Evolutionary conservation across 1,140 invertebrate species (phyloP).

Genomic region (Pseudomyrmex flavicornis): DNA sequence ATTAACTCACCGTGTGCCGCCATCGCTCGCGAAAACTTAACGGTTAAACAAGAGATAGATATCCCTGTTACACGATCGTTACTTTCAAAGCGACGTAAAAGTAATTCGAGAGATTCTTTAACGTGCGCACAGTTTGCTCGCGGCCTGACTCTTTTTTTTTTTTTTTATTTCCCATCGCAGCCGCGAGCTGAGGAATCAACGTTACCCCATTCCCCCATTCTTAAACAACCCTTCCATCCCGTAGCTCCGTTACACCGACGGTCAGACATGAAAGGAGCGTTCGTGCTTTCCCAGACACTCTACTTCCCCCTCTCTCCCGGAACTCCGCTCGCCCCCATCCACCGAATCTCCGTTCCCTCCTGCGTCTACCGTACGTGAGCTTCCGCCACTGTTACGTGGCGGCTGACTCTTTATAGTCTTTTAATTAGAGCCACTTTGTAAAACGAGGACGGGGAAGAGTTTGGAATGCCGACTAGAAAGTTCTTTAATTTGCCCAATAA

Average conservation of each 20-base stretch:
- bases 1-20: constrained; percentile 68
- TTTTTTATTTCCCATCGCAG: constrained; percentile 29
- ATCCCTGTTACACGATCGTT: constrained; percentile 73
- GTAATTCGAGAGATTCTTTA: constrained; percentile 75
- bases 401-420: constrained; percentile 78
- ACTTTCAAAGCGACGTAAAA: constrained; percentile 74
- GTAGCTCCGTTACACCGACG: constrained; percentile 68
- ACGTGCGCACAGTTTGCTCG: constrained; percentile 54
- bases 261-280: constrained; percentile 78
- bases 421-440: constrained; percentile 80
- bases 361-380: constrained; percentile 68
- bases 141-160: constrained; percentile 15
- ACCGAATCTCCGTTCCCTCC: neutral
- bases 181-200: constrained; percentile 50
- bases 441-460: constrained; percentile 72
- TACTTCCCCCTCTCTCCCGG: constrained; percentile 58
- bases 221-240: constrained; percentile 63
- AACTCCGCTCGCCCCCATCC: too few relatives aligned
- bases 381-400: constrained; percentile 70
- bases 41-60: constrained; percentile 76
- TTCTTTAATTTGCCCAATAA: constrained; percentile 81
- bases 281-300: constrained; percentile 77
- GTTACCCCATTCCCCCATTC: constrained; percentile 36
- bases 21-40: constrained; percentile 75
- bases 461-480: constrained; percentile 75